Base-by-base conservation (phyloP, 2,113 vertebrate genomes). In the Entosphenus tridentatus region DNA sequence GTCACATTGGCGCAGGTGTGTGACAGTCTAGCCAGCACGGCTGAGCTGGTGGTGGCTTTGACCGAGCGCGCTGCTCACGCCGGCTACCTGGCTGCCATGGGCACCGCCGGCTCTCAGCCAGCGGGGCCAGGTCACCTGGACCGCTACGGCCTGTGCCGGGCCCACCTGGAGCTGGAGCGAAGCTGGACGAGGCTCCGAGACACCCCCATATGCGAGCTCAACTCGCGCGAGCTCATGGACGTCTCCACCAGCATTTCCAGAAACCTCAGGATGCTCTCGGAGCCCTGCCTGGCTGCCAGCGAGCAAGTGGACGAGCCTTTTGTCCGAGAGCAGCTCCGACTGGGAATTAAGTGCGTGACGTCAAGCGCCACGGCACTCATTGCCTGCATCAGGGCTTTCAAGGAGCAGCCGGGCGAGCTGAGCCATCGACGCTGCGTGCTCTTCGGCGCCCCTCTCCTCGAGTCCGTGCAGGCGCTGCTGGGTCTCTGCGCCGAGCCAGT, bases 401-500 rank as follows among this genome's bases (percentile, higher is more conserved):
- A 97, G 78, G 85, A 78, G 39, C 87, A 86, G 2, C 93, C 93
- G 71, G 84, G 89, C 2, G 93, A 98, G 76, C 82, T 89, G 77
- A 86, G 89, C 1, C 79, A 89, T 68, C 84, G 81, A 75, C 85
- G 93, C 14, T 98, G 93, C 7, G 82, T 87, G 16, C 85, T 98
- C 17, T 98, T 96, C 73, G 84, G 90, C 1, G 85, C 82, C 12
- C 87, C 93, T 17, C 81, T 97, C 75, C 84, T 91, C 73, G 90
- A 95, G 78, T 82, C 92, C 0, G 93, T 98, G 72, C 76, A 83
- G 2, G 91, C 93, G 39, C 78, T 97, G 74, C 90, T 95, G 17
- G 92, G 89, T 69, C 96, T 97, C 56, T 90, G 92, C 78, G 95
- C 88, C 3, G 93, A 98, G 81, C 87, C 90, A 11, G 89, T 89